Evolutionary conservation across 2,888 invertebrate genomes (phyloP), one percentile per base, ranked within the genome.

Genomic region (Eilema sororculum): DNA sequence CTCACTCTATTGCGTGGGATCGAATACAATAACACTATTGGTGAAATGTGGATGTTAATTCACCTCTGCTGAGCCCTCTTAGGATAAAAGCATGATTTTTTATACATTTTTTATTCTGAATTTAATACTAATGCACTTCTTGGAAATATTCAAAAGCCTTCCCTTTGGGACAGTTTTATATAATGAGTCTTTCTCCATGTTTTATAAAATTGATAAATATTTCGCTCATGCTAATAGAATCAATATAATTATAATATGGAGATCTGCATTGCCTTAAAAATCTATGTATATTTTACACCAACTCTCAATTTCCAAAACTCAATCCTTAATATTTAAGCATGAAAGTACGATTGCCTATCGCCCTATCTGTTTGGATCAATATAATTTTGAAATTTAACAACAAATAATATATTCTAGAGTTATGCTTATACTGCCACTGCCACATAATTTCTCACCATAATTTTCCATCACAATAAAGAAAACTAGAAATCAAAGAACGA

Each of bases 51-150:
- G n/a, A n/a, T n/a, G n/a, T n/a, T n/a, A n/a, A n/a, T n/a, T n/a
- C n/a, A n/a, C n/a, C n/a, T n/a, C n/a, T n/a, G n/a, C n/a, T n/a
- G n/a, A n/a, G n/a, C n/a, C n/a, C n/a, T n/a, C n/a, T n/a, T n/a
- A n/a, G n/a, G n/a, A n/a, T n/a, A n/a, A n/a, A n/a, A n/a, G n/a
- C n/a, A n/a, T n/a, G n/a, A n/a, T n/a, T n/a, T n/a, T n/a, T n/a
- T n/a, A 95, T 95, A 90, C 93, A 95, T 95, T 95, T 95, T 95
- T 93, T 95, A 95, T 93, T 95, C 94, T 90, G 96, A 97, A 97
- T 96, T 97, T 97, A 97, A 97, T 97, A 97, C 97, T 97, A 97
- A 97, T 97, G 97, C 97, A 97, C 97, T 97, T 97, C 96, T 96
- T 96, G 96, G 97, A 97, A 97, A 97, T 97, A 97, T 97, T 97